phyloP scores from a whole-genome alignment of 2,113 vertebrate species.

The Apodemus sylvaticus region DNA sequence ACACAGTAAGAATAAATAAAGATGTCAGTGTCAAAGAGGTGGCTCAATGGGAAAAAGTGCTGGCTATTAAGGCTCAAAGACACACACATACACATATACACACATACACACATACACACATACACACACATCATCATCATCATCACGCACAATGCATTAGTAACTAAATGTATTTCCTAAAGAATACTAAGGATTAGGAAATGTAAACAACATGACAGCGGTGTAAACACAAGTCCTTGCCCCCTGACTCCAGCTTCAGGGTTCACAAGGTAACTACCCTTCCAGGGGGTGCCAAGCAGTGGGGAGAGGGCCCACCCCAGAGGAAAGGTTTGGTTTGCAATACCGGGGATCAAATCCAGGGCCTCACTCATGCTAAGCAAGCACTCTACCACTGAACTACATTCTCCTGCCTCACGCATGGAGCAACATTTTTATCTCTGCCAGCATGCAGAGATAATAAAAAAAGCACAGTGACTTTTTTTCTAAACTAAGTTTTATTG shows the following conservation, averaged over 20 bases:
- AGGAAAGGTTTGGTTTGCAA: background rate
- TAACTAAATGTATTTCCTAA: background rate
- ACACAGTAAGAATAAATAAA: background rate
- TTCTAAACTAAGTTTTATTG: background rate
- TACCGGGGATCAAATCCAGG: background rate
- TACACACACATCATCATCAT: background rate
- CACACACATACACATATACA: no score
- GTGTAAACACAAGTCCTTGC: background rate
- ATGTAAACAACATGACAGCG: background rate
- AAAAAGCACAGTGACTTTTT: background rate
- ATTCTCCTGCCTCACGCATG: no score
- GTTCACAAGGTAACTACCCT: background rate
- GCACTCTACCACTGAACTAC: background rate
- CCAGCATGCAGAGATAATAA: background rate
- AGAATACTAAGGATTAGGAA: slow-evolving; percentile 14
- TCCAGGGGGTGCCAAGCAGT: background rate
- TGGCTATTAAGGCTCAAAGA: background rate
- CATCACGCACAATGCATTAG: background rate
- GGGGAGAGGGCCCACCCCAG: background rate
- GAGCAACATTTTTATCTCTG: background rate
- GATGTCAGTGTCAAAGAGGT: background rate
- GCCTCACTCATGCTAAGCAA: background rate
- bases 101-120: background rate
- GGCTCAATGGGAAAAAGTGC: background rate
- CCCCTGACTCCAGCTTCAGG: background rate